Base-by-base conservation (phyloP, 2,797 vertebrate species). In the Spinibarbus caldwelli region DNA sequence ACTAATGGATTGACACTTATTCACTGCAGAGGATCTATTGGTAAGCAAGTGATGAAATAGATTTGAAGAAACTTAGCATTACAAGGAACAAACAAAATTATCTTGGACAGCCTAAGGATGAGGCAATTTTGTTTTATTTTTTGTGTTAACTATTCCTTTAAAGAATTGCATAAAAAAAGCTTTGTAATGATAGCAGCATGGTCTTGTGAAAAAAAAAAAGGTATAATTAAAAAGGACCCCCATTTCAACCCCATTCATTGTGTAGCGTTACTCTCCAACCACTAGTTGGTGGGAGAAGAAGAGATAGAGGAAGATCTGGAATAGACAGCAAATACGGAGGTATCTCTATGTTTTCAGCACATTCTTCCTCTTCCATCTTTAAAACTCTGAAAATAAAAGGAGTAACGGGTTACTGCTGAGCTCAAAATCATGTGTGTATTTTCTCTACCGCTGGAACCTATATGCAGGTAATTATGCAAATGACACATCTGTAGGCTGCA, bases 291-390 rank as follows among this genome's bases (percentile, higher is more conserved):
- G 97, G 97, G 15, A 97, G 95, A 82, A 95, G 90, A 54, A 99
- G 95, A 26, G 98, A 99, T 0, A 95, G 97, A 0, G 98, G 97
- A 29, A 99, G 95, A 79, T 99, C 96, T 87, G 95, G 96, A 66
- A 96, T 86, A 0, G 97, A 95, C 0, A 97, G 96, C 92, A 98
- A 96, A 82, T 96, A 97, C 0, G 93, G 93, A 0, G 96, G 96
- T 66, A 97, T 91, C 73, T 96, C 96, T 89, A 93, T 95, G 87
- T 88, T 91, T 78, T 91, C 93, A 31, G 31, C 64, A 80, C 49
- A 77, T 5, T 76, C 83, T 66, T 93, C 93, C 12, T 94, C 93
- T 68, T 93, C 91, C 4, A 84, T 84, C 90, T 93, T 91, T 8
- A 85, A 62, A 87, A 91, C 88, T 86, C 96, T 96, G 92, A 17